Percentiles rank a stretch among this genome's conserved stretches.
Evolutionary conservation across 2,797 vertebrate genomes (phyloP).

Genomic region (Megaceryle alcyon): DNA sequence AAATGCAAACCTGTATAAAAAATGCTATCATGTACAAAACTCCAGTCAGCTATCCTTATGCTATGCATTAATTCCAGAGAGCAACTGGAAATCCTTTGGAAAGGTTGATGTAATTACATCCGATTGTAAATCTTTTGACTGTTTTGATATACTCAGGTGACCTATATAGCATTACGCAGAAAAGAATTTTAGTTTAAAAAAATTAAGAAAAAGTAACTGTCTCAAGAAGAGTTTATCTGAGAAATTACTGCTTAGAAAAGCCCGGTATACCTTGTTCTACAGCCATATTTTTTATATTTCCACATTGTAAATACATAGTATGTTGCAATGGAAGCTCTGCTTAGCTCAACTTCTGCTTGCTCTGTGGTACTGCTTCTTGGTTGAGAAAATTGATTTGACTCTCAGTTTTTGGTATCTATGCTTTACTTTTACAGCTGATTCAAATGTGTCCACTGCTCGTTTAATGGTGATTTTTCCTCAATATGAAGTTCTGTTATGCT

Average conservation of each 20-base stretch:
- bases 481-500: neutral
- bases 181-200: neutral
- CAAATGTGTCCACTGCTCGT: neutral
- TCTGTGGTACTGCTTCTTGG: neutral
- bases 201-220: constrained; percentile 21
- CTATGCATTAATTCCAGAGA: constrained; percentile 67
- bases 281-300: constrained; percentile 31
- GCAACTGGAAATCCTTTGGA: constrained; percentile 50
- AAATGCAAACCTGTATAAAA: constrained; percentile 16
- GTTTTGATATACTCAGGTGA: constrained; percentile 56
- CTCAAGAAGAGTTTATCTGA: constrained; percentile 16
- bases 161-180: neutral
- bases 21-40: neutral
- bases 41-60: constrained; percentile 16
- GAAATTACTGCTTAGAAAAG: neutral
- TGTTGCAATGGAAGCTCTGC: neutral
- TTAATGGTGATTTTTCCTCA: neutral
- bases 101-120: constrained; percentile 53
- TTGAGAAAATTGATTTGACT: neutral
- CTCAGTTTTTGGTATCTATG: neutral
- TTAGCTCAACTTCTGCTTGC: constrained; percentile 6
- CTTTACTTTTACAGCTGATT: neutral
- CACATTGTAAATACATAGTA: constrained; percentile 17
- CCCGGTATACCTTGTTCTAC: constrained; percentile 49
- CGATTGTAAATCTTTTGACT: constrained; percentile 47